Evolutionary conservation across 2,113 vertebrate genomes (phyloP), one percentile per base, ranked within the genome.

Genomic region (Apodemus sylvaticus): DNA sequence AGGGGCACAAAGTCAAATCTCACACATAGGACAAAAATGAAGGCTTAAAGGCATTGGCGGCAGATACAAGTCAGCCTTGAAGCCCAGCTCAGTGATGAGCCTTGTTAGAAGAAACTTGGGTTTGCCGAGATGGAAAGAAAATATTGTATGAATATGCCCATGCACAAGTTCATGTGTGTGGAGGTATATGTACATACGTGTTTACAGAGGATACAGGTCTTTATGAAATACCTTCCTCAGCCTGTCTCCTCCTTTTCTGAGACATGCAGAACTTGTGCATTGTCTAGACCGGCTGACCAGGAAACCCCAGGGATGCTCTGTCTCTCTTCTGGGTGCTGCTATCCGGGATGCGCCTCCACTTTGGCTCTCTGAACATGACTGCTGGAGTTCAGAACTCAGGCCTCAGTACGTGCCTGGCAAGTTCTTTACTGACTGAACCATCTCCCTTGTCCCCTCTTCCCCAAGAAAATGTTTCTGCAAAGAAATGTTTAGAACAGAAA

Each of bases 401-500:
- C 48, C 39, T 12, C 8, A 12, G 39, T 2, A 1, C n/a, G 14
- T 16, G 12, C 14, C 4, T 48, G 17, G 10, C 17, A 51, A n/a
- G 64, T 45, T 51, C 62, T 36, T 86, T 24, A 24, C 64, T 51
- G 64, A 86, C 11, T 24, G 85, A n/a, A 7, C 45, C 20, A 71
- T 71, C 66, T 53, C 34, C 17, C 34, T 34, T 26, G 2, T 5
- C 5, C 9, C 29, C 20, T 1, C 4, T 8, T 9, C 55, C 4
- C n/a, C 24, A 11, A 10, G 39, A 48, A 86, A 64, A 42, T 77
- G 45, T 66, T 95, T 88, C 55, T 29, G 13, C 71, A 82, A 77
- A 88, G 48, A 77, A 64, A 87, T 68, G 29, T 62, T 70, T 66
- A 79, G 48, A 88, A 42, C 88, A 90, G 70, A 88, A 94, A 73